A percentile compares a stretch with the other conserved stretches of the same genome.
Conservation (phyloP, 2,113 vertebrate genomes). For the Sminthopsis crassicaudata region DNA sequence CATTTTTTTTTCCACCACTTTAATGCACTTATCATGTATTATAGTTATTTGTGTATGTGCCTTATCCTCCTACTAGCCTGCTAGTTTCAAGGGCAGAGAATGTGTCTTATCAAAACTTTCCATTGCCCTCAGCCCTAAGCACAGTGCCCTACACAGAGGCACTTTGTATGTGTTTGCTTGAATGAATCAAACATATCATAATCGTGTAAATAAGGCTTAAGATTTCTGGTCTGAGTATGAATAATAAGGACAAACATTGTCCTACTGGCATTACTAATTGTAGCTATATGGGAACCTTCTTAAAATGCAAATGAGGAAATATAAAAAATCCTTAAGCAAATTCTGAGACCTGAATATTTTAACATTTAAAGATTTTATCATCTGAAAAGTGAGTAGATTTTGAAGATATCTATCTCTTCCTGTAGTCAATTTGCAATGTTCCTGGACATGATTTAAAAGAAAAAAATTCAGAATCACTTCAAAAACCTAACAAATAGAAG, state of each 20-base stretch:
- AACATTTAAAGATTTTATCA: constrained; percentile 62
- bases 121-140: not conserved
- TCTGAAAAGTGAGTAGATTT: constrained; percentile 57
- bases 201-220: constrained; percentile 25
- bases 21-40: not conserved
- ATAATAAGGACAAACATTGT: not conserved
- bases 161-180: not conserved
- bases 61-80: not conserved
- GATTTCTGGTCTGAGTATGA: constrained; percentile 12
- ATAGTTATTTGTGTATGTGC: not conserved
- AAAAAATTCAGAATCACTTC: constrained; percentile 38
- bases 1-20: not conserved
- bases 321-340: constrained; percentile 57
- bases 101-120: not conserved
- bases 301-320: constrained; percentile 52
- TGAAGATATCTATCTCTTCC: constrained; percentile 67
- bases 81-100: not conserved
- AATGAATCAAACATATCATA: not conserved
- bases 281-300: not conserved
- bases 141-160: not conserved
- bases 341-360: constrained; percentile 58
- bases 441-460: constrained; percentile 49
- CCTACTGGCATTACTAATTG: not conserved
- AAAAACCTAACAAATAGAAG: constrained; percentile 55
- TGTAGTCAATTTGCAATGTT: constrained; percentile 72